Conservation (phyloP, 2,113 vertebrate species). For the Neomonachus schauinslandi region DNA sequence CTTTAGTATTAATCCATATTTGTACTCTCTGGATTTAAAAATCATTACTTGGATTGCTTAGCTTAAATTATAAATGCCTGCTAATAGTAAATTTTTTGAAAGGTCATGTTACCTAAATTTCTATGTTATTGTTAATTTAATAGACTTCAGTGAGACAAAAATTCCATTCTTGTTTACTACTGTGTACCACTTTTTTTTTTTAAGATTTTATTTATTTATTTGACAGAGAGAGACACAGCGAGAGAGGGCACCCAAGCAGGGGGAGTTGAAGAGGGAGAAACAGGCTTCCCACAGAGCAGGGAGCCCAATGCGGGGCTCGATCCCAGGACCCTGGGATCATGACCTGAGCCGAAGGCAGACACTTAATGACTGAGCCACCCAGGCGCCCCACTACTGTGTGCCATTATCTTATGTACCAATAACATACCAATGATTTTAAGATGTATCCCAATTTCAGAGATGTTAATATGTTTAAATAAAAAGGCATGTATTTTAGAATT, state of each 20-base stretch:
- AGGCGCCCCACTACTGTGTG: too few species aligned
- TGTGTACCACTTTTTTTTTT: too few species aligned
- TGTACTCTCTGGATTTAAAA: slow-evolving; percentile 22
- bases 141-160: background rate
- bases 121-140: background rate
- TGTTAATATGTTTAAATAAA: background rate
- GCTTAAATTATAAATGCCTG: background rate
- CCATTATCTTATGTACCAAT: background rate
- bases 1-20: background rate
- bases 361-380: too few species aligned
- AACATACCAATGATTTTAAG: background rate
- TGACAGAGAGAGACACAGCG: too few species aligned
- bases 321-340: too few species aligned
- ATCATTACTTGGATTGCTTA: background rate
- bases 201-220: too few species aligned
- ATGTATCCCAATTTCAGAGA: background rate
- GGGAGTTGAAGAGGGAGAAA: too few species aligned
- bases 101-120: background rate
- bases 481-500: background rate
- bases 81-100: background rate
- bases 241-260: too few species aligned
- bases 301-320: too few species aligned
- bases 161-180: background rate
- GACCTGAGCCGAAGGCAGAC: too few species aligned
- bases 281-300: too few species aligned